Evolutionary conservation across 2,888 invertebrate genomes (phyloP).

Genomic region (Chymomyza fuscimana): DNA sequence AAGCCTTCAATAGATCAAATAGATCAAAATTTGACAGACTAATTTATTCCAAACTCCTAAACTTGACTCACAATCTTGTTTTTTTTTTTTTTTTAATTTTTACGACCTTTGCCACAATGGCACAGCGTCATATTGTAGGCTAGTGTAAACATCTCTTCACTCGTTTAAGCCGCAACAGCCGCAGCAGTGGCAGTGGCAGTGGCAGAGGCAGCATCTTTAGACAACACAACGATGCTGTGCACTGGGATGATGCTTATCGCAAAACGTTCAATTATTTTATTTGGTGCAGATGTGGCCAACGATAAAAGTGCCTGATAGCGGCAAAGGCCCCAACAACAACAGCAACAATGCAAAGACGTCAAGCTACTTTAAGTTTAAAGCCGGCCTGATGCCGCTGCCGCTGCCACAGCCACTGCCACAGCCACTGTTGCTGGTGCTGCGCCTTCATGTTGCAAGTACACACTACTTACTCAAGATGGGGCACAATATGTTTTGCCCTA

Average conservation of each 20-base stretch:
- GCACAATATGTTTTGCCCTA: conserved; percentile 44
- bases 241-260: conserved; percentile 76
- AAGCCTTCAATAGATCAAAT: no score
- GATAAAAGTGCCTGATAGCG: conserved; percentile 79
- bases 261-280: conserved; percentile 80
- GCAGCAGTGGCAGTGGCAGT: neutral
- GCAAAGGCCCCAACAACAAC: conserved; percentile 19
- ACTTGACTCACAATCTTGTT: no score
- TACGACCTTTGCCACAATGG: no score
- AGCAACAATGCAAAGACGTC: conserved; percentile 6
- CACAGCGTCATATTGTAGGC: no score
- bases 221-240: conserved; percentile 24
- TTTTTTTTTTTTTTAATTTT: no score
- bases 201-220: conserved; percentile 25
- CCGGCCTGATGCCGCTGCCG: conserved; percentile 6
- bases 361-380: neutral
- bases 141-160: neutral
- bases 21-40: no score
- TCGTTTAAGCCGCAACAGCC: conserved; percentile 34
- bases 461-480: conserved; percentile 16
- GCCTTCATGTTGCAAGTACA: neutral
- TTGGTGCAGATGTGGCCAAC: conserved; percentile 79
- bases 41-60: no score
- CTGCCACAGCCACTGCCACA: conserved; percentile 22
- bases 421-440: conserved; percentile 15